Percentiles rank a stretch among this genome's conserved stretches.
Conservation (phyloP, 2,113 vertebrate genomes). For the Ifrita kowaldi region DNA sequence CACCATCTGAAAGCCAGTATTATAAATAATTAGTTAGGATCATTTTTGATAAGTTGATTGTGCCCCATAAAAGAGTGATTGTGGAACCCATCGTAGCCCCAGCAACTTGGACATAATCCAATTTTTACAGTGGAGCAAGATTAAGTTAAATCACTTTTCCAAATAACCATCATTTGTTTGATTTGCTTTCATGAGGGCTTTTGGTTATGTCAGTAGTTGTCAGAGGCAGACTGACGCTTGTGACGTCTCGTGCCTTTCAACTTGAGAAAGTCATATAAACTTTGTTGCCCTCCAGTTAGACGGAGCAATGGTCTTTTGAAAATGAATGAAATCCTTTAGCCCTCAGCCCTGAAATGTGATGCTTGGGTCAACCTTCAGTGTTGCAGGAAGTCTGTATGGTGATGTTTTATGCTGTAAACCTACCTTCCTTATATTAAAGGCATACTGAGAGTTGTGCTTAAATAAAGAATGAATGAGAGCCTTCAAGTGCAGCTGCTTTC, state of each 20-base stretch:
- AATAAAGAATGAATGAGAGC: conserved; percentile 18
- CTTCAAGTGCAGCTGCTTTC: neutral
- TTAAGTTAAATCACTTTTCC: conserved; percentile 46
- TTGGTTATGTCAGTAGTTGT: conserved; percentile 39
- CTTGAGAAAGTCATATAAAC: conserved; percentile 24
- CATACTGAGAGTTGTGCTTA: neutral
- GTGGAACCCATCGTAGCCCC: neutral
- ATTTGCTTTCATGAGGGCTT: conserved; percentile 39
- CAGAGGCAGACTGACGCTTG: conserved; percentile 41
- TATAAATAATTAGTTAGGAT: conserved; percentile 52
- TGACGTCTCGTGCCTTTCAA: conserved; percentile 3
- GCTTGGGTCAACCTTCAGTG: conserved; percentile 19
- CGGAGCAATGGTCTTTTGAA: neutral
- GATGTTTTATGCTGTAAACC: conserved; percentile 35
- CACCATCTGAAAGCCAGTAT: conserved; percentile 43
- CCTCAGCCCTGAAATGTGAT: conserved; percentile 38
- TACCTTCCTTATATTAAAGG: conserved; percentile 28
- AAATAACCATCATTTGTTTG: conserved; percentile 53
- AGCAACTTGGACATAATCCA: conserved; percentile 18
- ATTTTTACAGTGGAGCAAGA: conserved; percentile 2
- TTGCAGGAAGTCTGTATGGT: conserved; percentile 28
- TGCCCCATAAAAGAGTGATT: conserved; percentile 35
- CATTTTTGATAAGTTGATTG: conserved; percentile 46
- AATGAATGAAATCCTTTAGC: conserved; percentile 53
- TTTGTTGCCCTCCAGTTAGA: conserved; percentile 24